Percentiles rank a stretch among this genome's conserved stretches.
Evolutionary conservation across 2,113 vertebrate species (phyloP).

Genomic region (Mobula birostris): DNA sequence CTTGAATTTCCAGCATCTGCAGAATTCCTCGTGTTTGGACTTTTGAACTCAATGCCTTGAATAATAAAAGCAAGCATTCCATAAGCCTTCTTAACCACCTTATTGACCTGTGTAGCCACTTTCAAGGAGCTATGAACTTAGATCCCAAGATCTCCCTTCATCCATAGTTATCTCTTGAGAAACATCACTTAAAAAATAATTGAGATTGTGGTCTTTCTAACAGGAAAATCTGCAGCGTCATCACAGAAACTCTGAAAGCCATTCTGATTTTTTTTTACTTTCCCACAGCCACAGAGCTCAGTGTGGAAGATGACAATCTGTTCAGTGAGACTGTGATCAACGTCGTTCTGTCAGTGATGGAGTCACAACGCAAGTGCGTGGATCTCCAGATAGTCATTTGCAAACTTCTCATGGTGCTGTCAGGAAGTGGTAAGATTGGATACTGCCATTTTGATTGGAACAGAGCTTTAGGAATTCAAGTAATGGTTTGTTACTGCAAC

Average conservation of each 20-base stretch:
- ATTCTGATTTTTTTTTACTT: neutral
- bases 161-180: neutral
- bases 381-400: conserved; percentile 45
- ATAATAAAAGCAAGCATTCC: too few relatives aligned
- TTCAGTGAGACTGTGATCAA: conserved; percentile 31
- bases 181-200: neutral
- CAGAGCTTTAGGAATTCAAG: neutral
- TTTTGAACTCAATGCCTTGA: too few relatives aligned
- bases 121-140: too few relatives aligned
- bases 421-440: conserved; percentile 49
- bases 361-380: conserved; percentile 38
- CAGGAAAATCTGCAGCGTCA: neutral
- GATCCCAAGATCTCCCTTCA: too few relatives aligned
- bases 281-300: conserved; percentile 46
- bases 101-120: too few relatives aligned
- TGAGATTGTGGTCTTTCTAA: neutral
- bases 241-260: neutral
- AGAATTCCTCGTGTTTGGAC: too few relatives aligned
- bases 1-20: too few relatives aligned
- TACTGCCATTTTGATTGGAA: neutral
- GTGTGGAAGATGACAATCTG: neutral
- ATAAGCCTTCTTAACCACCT: too few relatives aligned
- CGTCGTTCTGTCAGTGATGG: conserved; percentile 44
- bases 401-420: conserved; percentile 51
- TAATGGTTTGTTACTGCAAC: neutral